These are phyloP conservation scores for Cephus runcator DNA, from an alignment of 2,888 invertebrate genomes.

Conservation along the genomic window DNA sequence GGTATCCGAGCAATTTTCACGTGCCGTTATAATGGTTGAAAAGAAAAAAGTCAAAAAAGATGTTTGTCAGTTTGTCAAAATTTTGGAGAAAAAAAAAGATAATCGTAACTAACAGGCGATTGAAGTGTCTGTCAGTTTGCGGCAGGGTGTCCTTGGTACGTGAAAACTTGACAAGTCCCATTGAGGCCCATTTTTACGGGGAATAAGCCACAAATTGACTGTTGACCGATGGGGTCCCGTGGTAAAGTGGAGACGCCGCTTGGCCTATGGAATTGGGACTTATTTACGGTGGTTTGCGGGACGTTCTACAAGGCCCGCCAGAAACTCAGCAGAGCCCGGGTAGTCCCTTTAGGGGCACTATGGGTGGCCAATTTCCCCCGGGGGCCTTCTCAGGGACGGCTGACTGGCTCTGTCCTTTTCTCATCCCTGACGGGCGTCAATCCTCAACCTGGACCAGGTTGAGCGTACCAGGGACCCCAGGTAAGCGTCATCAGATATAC, in stretches of 20 bases:
- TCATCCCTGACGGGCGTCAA: background rate
- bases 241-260: constrained; percentile 1
- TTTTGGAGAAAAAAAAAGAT: too few relatives aligned
- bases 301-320: background rate
- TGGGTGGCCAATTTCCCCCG: constrained; percentile 35
- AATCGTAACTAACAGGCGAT: too few relatives aligned
- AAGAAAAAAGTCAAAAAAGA: too few relatives aligned
- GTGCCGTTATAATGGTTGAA: background rate
- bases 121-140: too few relatives aligned
- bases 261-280: constrained; percentile 12
- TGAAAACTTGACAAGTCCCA: too few relatives aligned
- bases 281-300: constrained; percentile 21
- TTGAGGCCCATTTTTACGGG: too few relatives aligned
- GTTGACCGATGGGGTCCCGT: background rate
- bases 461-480: background rate
- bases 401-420: too few relatives aligned
- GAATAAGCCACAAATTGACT: constrained; percentile 5
- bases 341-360: constrained; percentile 21
- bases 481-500: constrained; percentile 1
- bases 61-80: too few relatives aligned
- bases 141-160: too few relatives aligned
- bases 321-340: constrained; percentile 4
- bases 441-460: too few relatives aligned
- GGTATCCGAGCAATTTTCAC: background rate
- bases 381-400: background rate